Evolutionary conservation across 2,797 vertebrate genomes (phyloP).

Genomic region (Lagocephalus sceleratus): DNA sequence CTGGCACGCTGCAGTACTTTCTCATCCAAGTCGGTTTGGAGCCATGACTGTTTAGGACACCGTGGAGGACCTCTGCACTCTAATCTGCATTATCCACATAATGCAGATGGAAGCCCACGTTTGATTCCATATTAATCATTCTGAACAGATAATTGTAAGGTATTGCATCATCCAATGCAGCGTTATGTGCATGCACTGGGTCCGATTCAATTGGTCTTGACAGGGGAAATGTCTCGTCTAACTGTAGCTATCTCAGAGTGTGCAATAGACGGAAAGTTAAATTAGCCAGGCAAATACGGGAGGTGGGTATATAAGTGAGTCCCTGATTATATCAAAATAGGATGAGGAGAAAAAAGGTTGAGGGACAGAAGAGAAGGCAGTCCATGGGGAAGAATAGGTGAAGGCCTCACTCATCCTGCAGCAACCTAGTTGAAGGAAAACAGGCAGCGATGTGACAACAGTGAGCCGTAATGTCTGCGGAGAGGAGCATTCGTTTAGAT

Average conservation of each 20-base stretch:
- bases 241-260: conserved; percentile 50
- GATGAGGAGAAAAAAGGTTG: conserved; percentile 19
- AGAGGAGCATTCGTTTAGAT: conserved; percentile 8
- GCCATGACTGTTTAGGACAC: conserved; percentile 60
- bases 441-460: conserved; percentile 8
- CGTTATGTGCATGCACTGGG: conserved; percentile 61
- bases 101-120: conserved; percentile 49
- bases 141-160: conserved; percentile 69
- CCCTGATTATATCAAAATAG: conserved; percentile 43
- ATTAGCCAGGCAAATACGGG: conserved; percentile 33
- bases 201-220: conserved; percentile 63
- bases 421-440: conserved; percentile 2
- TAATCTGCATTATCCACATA: conserved; percentile 63
- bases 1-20: conserved; percentile 53
- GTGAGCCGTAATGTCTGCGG: conserved; percentile 16
- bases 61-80: conserved; percentile 55
- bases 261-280: conserved; percentile 55
- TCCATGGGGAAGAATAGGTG: conserved; percentile 8
- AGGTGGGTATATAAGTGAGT: conserved; percentile 44
- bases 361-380: conserved; percentile 2
- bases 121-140: conserved; percentile 69
- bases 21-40: conserved; percentile 62
- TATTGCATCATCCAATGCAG: conserved; percentile 61
- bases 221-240: conserved; percentile 59
- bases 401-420: conserved; percentile 10